Conservation (phyloP, 2,888 invertebrate genomes). For the Fragum sueziense region DNA sequence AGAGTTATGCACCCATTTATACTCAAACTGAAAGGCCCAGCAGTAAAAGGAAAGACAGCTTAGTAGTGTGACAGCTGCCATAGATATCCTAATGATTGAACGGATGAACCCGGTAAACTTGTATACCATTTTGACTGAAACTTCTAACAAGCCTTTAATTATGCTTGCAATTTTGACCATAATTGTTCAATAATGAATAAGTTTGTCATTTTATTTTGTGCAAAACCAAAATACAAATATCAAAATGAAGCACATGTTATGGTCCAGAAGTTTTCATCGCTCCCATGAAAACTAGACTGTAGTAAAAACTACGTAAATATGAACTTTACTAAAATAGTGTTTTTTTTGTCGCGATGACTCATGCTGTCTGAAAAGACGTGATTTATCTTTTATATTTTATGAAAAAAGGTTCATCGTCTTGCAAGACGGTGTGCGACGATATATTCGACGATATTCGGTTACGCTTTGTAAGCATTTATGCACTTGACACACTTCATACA, state of each 20-base stretch:
- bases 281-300: neutral
- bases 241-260: neutral
- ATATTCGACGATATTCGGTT: slow-evolving; percentile 5
- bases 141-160: no score
- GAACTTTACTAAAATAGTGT: slow-evolving; percentile 7
- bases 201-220: no score
- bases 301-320: slow-evolving; percentile 11
- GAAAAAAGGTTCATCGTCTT: slow-evolving; percentile 14
- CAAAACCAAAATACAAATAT: no score
- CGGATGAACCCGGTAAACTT: no score
- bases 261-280: neutral
- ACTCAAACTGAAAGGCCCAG: no score
- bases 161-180: no score
- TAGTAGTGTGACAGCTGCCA: no score
- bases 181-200: no score
- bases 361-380: slow-evolving; percentile 6
- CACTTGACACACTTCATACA: slow-evolving; percentile 13
- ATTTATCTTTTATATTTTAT: slow-evolving; percentile 10
- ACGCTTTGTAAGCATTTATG: slow-evolving; percentile 13
- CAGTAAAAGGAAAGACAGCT: no score
- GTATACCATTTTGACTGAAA: no score
- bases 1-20: no score
- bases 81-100: no score
- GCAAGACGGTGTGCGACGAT: neutral
- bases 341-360: neutral